A percentile compares a stretch with the other conserved stretches of the same genome.
Conservation (phyloP, 1,140 invertebrate species). For the Penaeus japonicus region DNA sequence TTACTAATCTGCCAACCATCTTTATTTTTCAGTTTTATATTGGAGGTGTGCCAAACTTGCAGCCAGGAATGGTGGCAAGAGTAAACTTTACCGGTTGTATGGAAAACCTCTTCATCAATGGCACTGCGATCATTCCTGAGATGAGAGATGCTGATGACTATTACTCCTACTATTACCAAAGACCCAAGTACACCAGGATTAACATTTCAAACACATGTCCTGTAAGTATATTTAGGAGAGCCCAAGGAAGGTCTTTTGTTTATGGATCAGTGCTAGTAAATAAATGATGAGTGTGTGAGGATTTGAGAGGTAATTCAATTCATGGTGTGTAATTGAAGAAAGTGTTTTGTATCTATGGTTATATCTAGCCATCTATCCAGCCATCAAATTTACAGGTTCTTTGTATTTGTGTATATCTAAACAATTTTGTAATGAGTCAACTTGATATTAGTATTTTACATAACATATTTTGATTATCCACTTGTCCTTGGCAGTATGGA, state of each 20-base stretch:
- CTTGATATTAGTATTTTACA: too few relatives aligned
- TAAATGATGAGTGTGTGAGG: not conserved
- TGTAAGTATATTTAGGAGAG: conserved; percentile 68
- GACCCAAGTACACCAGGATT: conserved; percentile 73
- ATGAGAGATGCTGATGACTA: conserved; percentile 75
- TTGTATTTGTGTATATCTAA: too few relatives aligned
- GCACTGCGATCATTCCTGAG: conserved; percentile 85
- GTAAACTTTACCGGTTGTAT: conserved; percentile 96
- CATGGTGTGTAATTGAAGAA: too few relatives aligned
- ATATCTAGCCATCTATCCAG: not conserved
- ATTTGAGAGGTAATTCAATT: too few relatives aligned
- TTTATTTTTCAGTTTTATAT: conserved; percentile 76
- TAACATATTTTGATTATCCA: not conserved
- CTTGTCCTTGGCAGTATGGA: conserved; percentile 68
- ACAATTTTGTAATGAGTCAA: too few relatives aligned
- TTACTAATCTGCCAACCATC: too few relatives aligned
- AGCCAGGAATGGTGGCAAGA: conserved; percentile 82
- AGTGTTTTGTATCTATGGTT: not conserved
- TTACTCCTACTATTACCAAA: conserved; percentile 68
- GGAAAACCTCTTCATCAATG: conserved; percentile 93
- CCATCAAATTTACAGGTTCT: too few relatives aligned
- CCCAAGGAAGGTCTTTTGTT: not conserved
- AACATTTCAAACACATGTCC: conserved; percentile 79
- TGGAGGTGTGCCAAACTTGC: conserved; percentile 85
- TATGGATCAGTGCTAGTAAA: not conserved